These are phyloP conservation scores for Allophyes oxyacanthae DNA, from an alignment of 2,888 invertebrate species.

Conservation along the genomic window DNA sequence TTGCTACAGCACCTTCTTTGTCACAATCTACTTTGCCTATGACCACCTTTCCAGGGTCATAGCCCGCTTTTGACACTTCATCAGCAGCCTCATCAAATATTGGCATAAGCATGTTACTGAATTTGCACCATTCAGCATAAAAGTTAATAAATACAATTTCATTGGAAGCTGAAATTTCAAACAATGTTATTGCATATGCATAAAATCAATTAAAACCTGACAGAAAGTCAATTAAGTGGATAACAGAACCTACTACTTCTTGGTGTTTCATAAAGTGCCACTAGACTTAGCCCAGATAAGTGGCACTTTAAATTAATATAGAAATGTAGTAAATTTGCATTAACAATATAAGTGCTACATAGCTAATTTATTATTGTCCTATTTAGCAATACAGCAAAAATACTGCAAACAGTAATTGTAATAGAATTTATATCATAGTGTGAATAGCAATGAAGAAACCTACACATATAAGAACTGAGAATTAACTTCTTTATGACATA, in stretches of 20 bases:
- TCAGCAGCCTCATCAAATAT: constrained; percentile 98
- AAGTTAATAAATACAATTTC: constrained; percentile 99
- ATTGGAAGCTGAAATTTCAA: constrained; percentile 94
- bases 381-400: background rate
- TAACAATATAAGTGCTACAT: background rate
- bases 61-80: constrained; percentile 93
- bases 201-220: constrained; percentile 4
- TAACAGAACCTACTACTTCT: too few relatives aligned
- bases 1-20: constrained; percentile 95
- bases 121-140: constrained; percentile 99
- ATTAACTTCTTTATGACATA: constrained; percentile 5
- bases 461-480: constrained; percentile 5
- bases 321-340: background rate
- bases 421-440: background rate
- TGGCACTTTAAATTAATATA: too few relatives aligned
- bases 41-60: constrained; percentile 95
- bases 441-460: constrained; percentile 13
- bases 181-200: constrained; percentile 46
- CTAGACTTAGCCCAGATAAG: too few relatives aligned
- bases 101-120: constrained; percentile 98
- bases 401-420: background rate
- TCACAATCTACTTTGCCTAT: constrained; percentile 99
- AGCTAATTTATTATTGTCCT: background rate
- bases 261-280: too few relatives aligned
- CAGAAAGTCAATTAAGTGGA: constrained; percentile 2